Conservation (phyloP, 2,113 vertebrate genomes). For the Mesoclemmys tuberculata region DNA sequence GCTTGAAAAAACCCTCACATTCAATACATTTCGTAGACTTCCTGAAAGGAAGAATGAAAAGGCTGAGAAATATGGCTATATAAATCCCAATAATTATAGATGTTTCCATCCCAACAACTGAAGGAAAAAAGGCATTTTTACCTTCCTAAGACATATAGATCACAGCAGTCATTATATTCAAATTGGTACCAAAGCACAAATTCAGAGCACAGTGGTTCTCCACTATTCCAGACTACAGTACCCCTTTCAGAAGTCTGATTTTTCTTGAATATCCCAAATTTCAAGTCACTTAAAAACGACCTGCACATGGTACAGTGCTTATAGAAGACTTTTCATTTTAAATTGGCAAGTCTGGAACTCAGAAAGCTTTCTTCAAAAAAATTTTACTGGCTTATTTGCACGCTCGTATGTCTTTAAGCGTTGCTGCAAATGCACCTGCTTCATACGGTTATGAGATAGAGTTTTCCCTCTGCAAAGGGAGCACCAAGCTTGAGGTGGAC, state of each 20-base stretch:
- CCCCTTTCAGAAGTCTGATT: too few relatives aligned
- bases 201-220: not conserved
- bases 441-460: too few relatives aligned
- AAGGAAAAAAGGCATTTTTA: not conserved
- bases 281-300: too few relatives aligned
- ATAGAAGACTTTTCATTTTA: not conserved
- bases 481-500: not conserved
- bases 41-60: not conserved
- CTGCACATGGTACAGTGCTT: too few relatives aligned
- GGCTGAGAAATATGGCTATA: not conserved
- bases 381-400: too few relatives aligned
- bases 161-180: not conserved
- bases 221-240: too few relatives aligned
- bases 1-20: not conserved
- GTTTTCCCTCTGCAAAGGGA: not conserved
- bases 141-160: not conserved
- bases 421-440: too few relatives aligned
- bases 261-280: too few relatives aligned
- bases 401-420: too few relatives aligned
- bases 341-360: too few relatives aligned
- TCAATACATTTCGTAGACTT: not conserved
- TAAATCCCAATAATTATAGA: not conserved
- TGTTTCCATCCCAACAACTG: not conserved
- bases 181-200: not conserved
- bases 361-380: too few relatives aligned